These are phyloP conservation scores for Poecilia gillii DNA, from an alignment of 2,797 vertebrate species.

Conservation along the genomic window DNA sequence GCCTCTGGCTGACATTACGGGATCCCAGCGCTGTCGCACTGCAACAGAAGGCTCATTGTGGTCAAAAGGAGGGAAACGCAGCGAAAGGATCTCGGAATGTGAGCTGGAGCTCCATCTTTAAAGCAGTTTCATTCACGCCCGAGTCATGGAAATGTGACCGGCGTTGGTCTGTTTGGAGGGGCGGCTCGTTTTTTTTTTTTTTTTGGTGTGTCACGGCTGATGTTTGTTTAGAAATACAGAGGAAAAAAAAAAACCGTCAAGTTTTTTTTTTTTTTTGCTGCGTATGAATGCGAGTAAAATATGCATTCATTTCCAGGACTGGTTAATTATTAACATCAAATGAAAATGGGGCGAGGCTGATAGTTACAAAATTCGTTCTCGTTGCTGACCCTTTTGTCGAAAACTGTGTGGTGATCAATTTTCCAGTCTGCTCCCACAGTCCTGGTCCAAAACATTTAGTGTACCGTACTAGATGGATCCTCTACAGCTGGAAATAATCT, in stretches of 20 bases:
- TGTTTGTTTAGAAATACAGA: background rate
- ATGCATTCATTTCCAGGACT: too few relatives aligned
- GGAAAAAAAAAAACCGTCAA: background rate
- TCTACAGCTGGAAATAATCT: background rate
- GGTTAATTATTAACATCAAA: background rate
- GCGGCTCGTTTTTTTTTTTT: background rate
- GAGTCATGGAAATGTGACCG: constrained; percentile 32
- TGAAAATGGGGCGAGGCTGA: background rate
- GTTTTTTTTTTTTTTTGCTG: background rate
- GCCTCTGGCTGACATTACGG: constrained; percentile 17
- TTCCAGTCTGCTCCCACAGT: background rate
- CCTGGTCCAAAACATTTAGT: background rate
- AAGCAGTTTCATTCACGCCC: background rate
- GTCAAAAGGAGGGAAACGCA: constrained; percentile 11
- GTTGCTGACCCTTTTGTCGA: background rate
- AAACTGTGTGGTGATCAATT: background rate
- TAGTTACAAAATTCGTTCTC: background rate
- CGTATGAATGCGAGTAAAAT: background rate
- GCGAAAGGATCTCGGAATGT: constrained; percentile 6
- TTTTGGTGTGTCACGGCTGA: background rate
- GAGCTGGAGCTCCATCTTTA: constrained; percentile 6
- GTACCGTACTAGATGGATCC: background rate
- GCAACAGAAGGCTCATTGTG: constrained; percentile 59
- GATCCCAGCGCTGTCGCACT: constrained; percentile 10
- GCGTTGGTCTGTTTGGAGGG: background rate